Conservation (phyloP, 2,888 invertebrate species). For the Lissonota sp. region DNA sequence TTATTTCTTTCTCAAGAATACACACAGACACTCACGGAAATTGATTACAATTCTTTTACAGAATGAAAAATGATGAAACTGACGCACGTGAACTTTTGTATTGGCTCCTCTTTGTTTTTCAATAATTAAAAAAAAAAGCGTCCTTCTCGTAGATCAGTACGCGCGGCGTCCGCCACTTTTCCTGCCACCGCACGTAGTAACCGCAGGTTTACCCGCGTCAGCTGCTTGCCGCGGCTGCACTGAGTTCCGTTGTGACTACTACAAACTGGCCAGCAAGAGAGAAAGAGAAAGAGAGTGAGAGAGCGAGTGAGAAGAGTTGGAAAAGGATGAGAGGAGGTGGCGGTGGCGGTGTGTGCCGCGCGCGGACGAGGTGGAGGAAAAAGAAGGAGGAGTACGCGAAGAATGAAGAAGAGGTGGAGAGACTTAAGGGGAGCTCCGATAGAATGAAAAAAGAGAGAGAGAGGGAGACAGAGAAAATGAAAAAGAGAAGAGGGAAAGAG, state of each 20-base stretch:
- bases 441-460: conserved; percentile 30
- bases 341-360: conserved; percentile 12
- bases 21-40: too few relatives aligned
- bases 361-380: conserved; percentile 62
- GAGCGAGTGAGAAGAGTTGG: conserved; percentile 61
- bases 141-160: conserved; percentile 1
- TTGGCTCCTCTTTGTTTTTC: neutral
- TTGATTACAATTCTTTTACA: too few relatives aligned
- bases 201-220: conserved; percentile 76
- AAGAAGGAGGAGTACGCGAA: conserved; percentile 58
- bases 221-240: conserved; percentile 82
- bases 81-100: too few relatives aligned
- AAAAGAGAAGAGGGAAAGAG: conserved; percentile 54
- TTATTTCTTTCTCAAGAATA: neutral
- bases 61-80: too few relatives aligned
- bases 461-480: conserved; percentile 45
- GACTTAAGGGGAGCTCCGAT: conserved; percentile 43
- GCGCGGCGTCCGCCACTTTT: conserved; percentile 69
- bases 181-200: conserved; percentile 54
- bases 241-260: conserved; percentile 76
- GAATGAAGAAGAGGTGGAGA: conserved; percentile 51
- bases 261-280: conserved; percentile 47
- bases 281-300: conserved; percentile 54
- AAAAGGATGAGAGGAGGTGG: conserved; percentile 66
- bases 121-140: neutral